Evolutionary conservation across 2,888 invertebrate species (phyloP).

Genomic region (Ferrisia virgata): DNA sequence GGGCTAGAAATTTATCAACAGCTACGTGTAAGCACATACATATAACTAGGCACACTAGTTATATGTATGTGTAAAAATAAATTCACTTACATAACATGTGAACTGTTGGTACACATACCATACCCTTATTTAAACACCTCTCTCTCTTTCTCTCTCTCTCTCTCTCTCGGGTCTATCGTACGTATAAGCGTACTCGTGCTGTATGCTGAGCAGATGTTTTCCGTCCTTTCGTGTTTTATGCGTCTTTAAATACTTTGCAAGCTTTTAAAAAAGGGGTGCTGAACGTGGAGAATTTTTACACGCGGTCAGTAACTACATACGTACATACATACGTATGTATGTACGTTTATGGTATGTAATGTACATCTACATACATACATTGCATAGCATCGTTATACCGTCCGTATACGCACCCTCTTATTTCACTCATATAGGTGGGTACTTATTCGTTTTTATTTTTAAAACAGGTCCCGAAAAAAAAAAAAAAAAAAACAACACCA

Average conservation of each 20-base stretch:
- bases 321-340: too few species aligned
- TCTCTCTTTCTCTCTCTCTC: too few species aligned
- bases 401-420: neutral
- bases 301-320: neutral
- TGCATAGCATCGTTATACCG: too few species aligned
- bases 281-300: neutral
- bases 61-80: neutral
- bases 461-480: conserved; percentile 16
- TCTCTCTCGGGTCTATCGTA: neutral
- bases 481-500: too few species aligned
- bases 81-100: neutral
- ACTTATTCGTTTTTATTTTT: conserved; percentile 2
- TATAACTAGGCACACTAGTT: too few species aligned
- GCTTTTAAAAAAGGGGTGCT: neutral
- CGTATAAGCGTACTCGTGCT: neutral
- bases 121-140: neutral
- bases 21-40: neutral
- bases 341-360: too few species aligned
- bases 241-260: conserved; percentile 15
- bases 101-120: neutral
- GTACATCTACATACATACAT: too few species aligned
- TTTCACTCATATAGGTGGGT: too few species aligned
- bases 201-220: conserved; percentile 5
- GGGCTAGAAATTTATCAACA: neutral
- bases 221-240: neutral